Evolutionary conservation across 2,113 vertebrate species (phyloP), one percentile per base, ranked within the genome.

Genomic region (Coptodon bakossiorum): DNA sequence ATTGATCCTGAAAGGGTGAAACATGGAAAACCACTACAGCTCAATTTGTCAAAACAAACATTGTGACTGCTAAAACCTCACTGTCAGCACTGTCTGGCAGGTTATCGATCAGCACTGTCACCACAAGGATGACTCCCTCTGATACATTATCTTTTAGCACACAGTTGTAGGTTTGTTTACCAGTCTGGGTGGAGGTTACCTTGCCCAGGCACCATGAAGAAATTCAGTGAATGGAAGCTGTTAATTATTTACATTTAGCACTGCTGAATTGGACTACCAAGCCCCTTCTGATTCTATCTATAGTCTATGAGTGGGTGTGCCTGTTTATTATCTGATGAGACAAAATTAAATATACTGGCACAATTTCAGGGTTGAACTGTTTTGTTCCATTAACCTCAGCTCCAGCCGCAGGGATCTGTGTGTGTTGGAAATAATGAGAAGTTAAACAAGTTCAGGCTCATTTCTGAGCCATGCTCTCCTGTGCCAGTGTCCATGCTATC

Each of bases 211-310:
- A 13, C 50, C 29, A 82, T 56, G 9, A 63, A 89, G 43, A 57
- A 22, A 86, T 6, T 22, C 6, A 73, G 9, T 84, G 68, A 84
- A 90, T 68, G 53, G 34, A 82, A 5, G 22, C 3, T 29, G 84
- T 90, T 92, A 91, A 92, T 93, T 82, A 92, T 93, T 90, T 52
- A 84, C 84, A 6, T 81, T 82, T 14, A 90, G 19, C 81, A 57
- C 45, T 8, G 12, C 50, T 22, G 43, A 56, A 36, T 1, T 14
- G 89, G 82, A 57, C 80, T 10, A 16, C 43, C 73, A 9, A 27
- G 27, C 13, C 54, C 12, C 22, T 29, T 24, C 17, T 54, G 79
- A 57, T 27, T 56, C 63, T n/a, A 78, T 80, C 11, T 78, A 11
- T 22, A 22, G 38, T 81, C 17, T 82, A 9, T n/a, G 56, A 54